Evolutionary conservation across 2,888 invertebrate genomes (phyloP), one percentile per base, ranked within the genome.

Genomic region (Dicranocentrus wangi): DNA sequence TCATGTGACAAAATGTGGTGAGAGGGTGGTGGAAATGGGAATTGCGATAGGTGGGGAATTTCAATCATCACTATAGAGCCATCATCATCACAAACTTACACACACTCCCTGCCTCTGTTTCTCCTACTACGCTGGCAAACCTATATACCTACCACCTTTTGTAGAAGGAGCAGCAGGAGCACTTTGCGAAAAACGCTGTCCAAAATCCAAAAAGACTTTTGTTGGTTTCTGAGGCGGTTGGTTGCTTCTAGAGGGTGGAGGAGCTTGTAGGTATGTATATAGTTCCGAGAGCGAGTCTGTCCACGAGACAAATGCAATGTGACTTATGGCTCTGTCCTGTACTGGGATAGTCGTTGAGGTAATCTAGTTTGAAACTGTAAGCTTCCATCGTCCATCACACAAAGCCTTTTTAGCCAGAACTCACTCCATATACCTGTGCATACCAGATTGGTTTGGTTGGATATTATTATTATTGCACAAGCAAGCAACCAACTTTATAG

Each of bases 11-110:
- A 81, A 73, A 63, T 42, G 39, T 32, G 73, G 68, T 73, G 69
- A 82, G 85, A 83, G 84, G 84, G 84, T 82, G 83, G 83, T 82
- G 82, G 82, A 81, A 85, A 84, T 83, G 83, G 81, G 80, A 84
- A 83, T 84, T 70, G 82, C 82, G 76, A 84, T 81, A 83, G 84
- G 83, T 83, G 83, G 80, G 76, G 79, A 83, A 80, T 83, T 76
- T 77, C 78, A 75, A 82, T 82, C 72, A 79, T 79, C 82, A 78
- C 76, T 51, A 51, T 63, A 23, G 25, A 58, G 25, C 25, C 27
- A 58, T 58, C 55, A 55, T 25, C 61, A 61, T 58, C 58, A 58
- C n/a, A n/a, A 17, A 51, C 19, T n/a, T 51, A 51, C 19, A 32
- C 60, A 27, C 63, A 42, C 47, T 15, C 27, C n/a, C 65, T 15